A percentile compares a stretch with the other conserved stretches of the same genome.
phyloP scores from a whole-genome alignment of 2,113 vertebrate species.

The Cyanistes caeruleus region DNA sequence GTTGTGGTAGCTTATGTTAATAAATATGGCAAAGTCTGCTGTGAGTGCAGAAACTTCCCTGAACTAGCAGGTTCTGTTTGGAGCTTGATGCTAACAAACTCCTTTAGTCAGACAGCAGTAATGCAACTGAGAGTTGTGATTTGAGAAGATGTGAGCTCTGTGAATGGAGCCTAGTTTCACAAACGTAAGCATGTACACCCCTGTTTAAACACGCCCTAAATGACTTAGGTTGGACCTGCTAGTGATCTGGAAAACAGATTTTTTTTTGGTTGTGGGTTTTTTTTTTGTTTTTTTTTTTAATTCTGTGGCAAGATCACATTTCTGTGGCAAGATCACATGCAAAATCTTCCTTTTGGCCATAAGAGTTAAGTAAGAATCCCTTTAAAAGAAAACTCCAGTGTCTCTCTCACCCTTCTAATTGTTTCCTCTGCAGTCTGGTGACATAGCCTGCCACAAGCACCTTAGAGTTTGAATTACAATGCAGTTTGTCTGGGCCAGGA shows the following conservation, averaged over 20 bases:
- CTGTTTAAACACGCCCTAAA: background rate
- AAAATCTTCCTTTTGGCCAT: background rate
- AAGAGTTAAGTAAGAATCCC: background rate
- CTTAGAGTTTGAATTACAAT: background rate
- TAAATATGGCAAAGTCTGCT: background rate
- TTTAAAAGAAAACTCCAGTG: background rate
- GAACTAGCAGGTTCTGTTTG: background rate
- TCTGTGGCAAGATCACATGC: background rate
- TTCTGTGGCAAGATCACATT: background rate
- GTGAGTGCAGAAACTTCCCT: background rate
- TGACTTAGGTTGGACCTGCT: background rate
- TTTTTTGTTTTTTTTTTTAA: background rate
- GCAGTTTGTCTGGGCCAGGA: background rate
- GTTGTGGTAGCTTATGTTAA: background rate
- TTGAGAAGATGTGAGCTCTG: background rate
- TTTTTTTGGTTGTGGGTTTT: background rate
- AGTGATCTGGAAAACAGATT: background rate
- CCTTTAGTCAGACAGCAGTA: background rate
- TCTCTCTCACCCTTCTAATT: background rate
- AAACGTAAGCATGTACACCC: background rate
- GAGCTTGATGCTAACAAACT: background rate
- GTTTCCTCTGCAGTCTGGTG: background rate
- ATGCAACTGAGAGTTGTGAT: background rate
- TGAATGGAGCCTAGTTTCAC: background rate
- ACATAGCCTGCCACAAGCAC: background rate